Percentiles rank a stretch among this genome's conserved stretches.
Conservation (phyloP, 2,113 vertebrate genomes). For the Gymnogyps californianus region DNA sequence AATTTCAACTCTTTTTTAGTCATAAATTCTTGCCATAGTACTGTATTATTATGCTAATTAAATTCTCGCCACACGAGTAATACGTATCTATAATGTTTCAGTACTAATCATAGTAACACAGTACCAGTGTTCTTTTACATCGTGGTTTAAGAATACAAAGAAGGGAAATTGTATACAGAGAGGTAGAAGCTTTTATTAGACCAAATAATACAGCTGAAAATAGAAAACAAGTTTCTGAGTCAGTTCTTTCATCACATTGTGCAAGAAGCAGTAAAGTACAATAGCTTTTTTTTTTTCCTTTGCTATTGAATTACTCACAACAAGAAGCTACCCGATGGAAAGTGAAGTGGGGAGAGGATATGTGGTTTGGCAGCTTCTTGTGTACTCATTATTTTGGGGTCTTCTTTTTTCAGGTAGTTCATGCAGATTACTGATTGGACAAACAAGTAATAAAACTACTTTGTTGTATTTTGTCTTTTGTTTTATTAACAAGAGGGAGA, state of each 20-base stretch:
- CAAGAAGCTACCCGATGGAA: not conserved
- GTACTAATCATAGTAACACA: not conserved
- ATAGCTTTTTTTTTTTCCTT: not conserved
- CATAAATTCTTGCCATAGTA: not conserved
- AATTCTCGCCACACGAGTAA: not conserved
- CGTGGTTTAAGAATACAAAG: not conserved
- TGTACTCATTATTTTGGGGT: not conserved
- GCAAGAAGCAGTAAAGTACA: not conserved
- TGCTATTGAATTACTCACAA: not conserved
- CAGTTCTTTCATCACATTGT: conserved; percentile 1
- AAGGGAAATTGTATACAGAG: not conserved
- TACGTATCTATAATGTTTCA: not conserved
- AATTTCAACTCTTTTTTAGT: not conserved
- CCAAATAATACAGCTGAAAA: conserved; percentile 3
- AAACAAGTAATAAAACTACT: not conserved
- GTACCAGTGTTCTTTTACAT: not conserved
- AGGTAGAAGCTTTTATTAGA: conserved; percentile 25
- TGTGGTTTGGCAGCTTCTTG: not conserved
- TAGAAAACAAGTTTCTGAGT: conserved; percentile 19
- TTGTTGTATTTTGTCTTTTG: not conserved
- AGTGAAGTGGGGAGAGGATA: not conserved
- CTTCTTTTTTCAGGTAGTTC: not conserved
- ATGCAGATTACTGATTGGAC: not conserved
- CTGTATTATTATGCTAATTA: conserved; percentile 16
- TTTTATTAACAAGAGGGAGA: not conserved